A percentile compares a stretch with the other conserved stretches of the same genome.
These are phyloP conservation scores for Paraescarpia echinospica DNA, from an alignment of 1,140 invertebrate genomes.

Conservation along the genomic window DNA sequence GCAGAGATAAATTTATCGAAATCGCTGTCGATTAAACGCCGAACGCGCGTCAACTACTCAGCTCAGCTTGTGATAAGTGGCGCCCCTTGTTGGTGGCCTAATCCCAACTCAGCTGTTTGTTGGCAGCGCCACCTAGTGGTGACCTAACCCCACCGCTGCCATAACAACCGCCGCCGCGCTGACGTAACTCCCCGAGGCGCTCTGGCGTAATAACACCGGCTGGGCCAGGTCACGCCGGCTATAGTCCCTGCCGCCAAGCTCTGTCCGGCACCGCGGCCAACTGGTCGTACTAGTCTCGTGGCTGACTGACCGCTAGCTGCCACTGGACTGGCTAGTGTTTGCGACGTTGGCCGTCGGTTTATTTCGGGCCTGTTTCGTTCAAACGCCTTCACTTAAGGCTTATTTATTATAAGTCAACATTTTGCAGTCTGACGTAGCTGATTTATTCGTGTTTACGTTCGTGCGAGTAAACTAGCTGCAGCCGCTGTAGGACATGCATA, in stretches of 20 bases:
- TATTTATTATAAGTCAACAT: constrained; percentile 2
- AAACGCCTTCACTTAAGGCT: constrained; percentile 5
- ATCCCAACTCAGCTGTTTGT: not conserved
- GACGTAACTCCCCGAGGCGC: not conserved
- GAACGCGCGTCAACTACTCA: not conserved
- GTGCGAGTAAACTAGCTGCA: no score
- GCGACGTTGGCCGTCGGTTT: not conserved
- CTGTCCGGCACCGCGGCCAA: not conserved
- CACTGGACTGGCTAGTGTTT: not conserved
- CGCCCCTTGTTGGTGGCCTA: not conserved
- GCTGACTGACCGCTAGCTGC: not conserved
- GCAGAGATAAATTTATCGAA: not conserved
- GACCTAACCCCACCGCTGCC: constrained; percentile 12
- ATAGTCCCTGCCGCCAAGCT: not conserved
- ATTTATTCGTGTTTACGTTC: not conserved
- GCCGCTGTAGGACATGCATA: no score
- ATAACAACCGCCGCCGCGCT: constrained; percentile 2
- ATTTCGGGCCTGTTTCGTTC: not conserved
- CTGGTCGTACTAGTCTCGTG: not conserved
- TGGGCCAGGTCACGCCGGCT: not conserved
- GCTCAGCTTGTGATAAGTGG: not conserved
- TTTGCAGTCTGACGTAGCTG: not conserved
- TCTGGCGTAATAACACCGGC: not conserved
- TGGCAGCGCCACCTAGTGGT: not conserved
- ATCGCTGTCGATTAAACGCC: no score